Conservation (phyloP, 2,797 vertebrate species). For the Sebastes iracundus region DNA sequence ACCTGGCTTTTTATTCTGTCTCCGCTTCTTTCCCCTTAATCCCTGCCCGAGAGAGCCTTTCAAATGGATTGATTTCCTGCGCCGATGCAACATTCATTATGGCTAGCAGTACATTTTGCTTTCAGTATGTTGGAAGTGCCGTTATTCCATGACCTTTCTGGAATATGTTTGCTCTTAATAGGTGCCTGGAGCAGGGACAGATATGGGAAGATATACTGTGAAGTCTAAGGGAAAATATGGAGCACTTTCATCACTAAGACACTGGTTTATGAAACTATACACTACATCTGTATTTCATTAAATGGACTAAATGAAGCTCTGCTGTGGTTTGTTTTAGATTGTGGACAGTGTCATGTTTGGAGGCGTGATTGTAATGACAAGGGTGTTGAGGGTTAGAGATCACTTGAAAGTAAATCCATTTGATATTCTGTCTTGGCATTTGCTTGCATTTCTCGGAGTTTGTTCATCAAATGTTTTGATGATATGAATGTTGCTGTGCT, state of each 20-base stretch:
- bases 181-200: conserved; percentile 32
- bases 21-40: conserved; percentile 34
- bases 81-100: conserved; percentile 65
- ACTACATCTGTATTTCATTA: background rate
- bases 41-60: conserved; percentile 56
- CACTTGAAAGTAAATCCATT: background rate
- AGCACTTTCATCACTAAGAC: conserved; percentile 19
- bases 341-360: background rate
- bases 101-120: conserved; percentile 59
- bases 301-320: background rate
- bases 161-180: conserved; percentile 65
- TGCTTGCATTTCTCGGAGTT: background rate
- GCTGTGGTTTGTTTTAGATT: conserved; percentile 3
- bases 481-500: background rate
- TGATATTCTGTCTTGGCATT: background rate
- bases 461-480: background rate
- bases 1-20: conserved; percentile 48
- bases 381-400: background rate
- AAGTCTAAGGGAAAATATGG: conserved; percentile 16
- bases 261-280: conserved; percentile 11
- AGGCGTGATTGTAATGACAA: background rate
- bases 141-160: conserved; percentile 72
- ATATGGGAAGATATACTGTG: conserved; percentile 16
- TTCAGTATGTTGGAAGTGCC: conserved; percentile 58
- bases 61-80: conserved; percentile 70